These are phyloP conservation scores for Bradypus variegatus DNA, from an alignment of 2,797 vertebrate species.

Conservation along the genomic window DNA sequence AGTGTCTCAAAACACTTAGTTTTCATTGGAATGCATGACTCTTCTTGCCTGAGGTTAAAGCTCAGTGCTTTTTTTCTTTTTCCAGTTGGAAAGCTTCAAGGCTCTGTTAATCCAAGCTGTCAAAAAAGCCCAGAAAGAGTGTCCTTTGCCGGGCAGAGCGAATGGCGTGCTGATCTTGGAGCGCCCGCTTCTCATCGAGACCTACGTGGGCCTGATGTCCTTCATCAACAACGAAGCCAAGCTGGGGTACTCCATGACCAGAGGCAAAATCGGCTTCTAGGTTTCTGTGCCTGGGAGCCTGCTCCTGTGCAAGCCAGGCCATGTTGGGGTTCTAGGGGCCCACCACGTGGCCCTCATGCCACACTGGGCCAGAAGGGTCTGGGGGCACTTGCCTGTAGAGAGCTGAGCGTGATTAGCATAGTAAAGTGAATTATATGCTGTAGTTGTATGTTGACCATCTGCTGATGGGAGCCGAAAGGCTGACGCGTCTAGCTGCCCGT, in stretches of 20 bases:
- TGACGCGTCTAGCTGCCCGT: background rate
- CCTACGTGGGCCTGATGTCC: constrained; percentile 95
- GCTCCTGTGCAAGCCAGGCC: background rate
- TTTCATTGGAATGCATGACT: accelerated
- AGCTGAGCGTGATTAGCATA: background rate
- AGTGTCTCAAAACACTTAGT: background rate
- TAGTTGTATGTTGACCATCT: background rate
- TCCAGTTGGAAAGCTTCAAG: constrained; percentile 89
- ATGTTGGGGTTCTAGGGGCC: background rate
- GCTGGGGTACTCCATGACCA: constrained; percentile 94
- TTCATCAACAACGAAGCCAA: constrained; percentile 99
- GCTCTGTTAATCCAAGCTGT: constrained; percentile 90
- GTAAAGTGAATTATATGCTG: background rate
- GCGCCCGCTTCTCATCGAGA: constrained; percentile 92
- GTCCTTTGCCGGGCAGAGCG: constrained; percentile 78
- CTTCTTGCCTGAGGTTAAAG: background rate
- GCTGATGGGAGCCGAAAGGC: background rate
- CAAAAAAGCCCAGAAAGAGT: constrained; percentile 91
- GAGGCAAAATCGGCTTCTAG: constrained; percentile 95
- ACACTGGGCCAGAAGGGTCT: too few relatives aligned
- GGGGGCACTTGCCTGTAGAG: background rate
- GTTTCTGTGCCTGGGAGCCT: accelerated
- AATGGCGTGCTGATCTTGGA: constrained; percentile 87
- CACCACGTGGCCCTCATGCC: too few relatives aligned
- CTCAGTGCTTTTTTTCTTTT: background rate